Evolutionary conservation across 2,113 vertebrate species (phyloP), one percentile per base, ranked within the genome.

Genomic region (Meles meles): DNA sequence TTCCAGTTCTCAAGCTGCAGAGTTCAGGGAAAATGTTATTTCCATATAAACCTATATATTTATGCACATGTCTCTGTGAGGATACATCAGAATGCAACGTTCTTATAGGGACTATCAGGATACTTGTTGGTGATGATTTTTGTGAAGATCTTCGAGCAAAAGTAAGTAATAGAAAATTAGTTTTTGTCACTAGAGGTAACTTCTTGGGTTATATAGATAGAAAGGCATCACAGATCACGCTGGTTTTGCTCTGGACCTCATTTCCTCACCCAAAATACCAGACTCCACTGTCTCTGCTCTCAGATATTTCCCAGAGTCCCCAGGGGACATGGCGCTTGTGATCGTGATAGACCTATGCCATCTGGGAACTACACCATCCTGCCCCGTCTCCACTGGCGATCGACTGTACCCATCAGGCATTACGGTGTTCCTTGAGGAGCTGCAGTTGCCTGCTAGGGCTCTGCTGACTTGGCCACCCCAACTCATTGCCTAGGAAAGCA

Each of bases 401-500:
- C 44, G 42, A 91, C 81, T 72, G 21, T 63, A 37, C 85, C 71
- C 65, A 47, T 23, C 3, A 6, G 94, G 82, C 14, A 39, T 42
- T 71, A 72, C 67, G 27, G 23, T 6, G 55, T 61, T 92, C 42
- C 84, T 3, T 37, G 23, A 76, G 47, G 10, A 34, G 23, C 44
- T 86, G 37, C 8, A n/a, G 5, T 77, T 93, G 72, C 31, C 82
- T 79, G 6, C 25, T n/a, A 61, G 12, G 5, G 6, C 44, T 93
- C 79, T 92, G 79, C 76, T 95, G 96, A 95, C 67, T 90, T 2
- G 2, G 79, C 67, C 11, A 44, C 65, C 14, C 44, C 59, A 61
- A 49, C n/a, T 93, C 87, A 97, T 69, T 57, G 49, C 55, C 92
- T 59, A 23, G 69, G 37, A 97, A 84, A 94, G 67, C 44, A 89